Evolutionary conservation across 2,888 invertebrate genomes (phyloP).

Genomic region (Lasioglossum marginatum): DNA sequence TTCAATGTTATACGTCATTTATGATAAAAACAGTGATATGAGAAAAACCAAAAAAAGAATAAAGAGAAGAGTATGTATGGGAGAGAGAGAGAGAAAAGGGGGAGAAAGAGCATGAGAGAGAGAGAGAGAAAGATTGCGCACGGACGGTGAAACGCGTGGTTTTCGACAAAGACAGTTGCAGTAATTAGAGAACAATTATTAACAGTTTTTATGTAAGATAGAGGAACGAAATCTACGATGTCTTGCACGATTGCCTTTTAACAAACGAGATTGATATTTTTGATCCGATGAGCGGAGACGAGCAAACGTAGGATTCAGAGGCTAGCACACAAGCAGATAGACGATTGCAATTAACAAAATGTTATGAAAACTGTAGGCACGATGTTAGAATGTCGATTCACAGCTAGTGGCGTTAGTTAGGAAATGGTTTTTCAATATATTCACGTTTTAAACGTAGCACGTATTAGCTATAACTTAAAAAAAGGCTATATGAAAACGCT

Average conservation of each 20-base stretch:
- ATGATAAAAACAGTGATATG: slow-evolving; percentile 42
- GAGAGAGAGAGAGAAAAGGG: background rate
- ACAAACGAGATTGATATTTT: slow-evolving; percentile 75
- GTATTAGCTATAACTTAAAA: background rate
- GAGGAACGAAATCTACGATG: slow-evolving; percentile 45
- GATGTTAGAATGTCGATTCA: slow-evolving; percentile 17
- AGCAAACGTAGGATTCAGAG: background rate
- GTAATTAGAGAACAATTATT: slow-evolving; percentile 50
- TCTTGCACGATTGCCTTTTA: slow-evolving; percentile 66
- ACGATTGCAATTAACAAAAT: slow-evolving; percentile 18
- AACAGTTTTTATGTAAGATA: slow-evolving; percentile 66
- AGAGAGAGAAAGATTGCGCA: background rate
- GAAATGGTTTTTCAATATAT: background rate
- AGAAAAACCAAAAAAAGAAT: slow-evolving; percentile 44
- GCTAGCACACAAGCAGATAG: slow-evolving; percentile 5
- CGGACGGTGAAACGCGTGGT: slow-evolving; percentile 18
- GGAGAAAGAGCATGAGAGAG: background rate
- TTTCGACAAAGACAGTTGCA: slow-evolving; percentile 29
- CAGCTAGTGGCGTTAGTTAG: slow-evolving; percentile 17
- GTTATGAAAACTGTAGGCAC: slow-evolving; percentile 2
- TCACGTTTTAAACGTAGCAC: slow-evolving; percentile 17
- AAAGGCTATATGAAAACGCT: background rate
- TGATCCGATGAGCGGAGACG: slow-evolving; percentile 24
- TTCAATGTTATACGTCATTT: slow-evolving; percentile 76
- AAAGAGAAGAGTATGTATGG: slow-evolving; percentile 4